Base-by-base conservation (phyloP, 2,113 vertebrate species). In the Anhinga anhinga region DNA sequence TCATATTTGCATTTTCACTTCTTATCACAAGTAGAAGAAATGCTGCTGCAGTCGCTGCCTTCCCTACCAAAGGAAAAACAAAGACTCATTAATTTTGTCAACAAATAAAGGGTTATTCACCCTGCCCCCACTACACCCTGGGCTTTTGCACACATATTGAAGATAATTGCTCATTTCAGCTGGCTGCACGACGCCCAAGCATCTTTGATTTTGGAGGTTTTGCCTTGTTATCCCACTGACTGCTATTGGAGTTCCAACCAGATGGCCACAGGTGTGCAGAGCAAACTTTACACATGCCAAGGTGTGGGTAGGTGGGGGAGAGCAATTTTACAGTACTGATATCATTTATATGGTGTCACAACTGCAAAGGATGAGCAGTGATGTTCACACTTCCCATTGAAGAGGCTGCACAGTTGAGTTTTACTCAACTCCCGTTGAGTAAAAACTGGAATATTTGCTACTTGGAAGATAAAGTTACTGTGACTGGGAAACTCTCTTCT, bases 1-100 rank as follows among this genome's bases (percentile, higher is more conserved):
- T 73, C 79, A 72, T 32, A 58, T 58, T 82, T 59, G 49, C 83
- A 67, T 88, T 95, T 94, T 88, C 65, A 86, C 69, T 82, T 82
- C 80, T 84, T 86, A 88, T 74, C 86, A 63, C 11, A 79, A 83
- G 66, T 0, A 67, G 79, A 49, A 92, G 32, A 81, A 96, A 91
- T 0, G 9, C 65, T 59, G 78, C 78, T 80, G 66, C 52, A 72
- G 65, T 55, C 8, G 1, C 34, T 84, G 62, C 62, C 53, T 87
- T 61, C 38, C 49, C n/a, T 52, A 49, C 26, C 25, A 38, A 89
- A 69, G 52, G 21, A 2, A 65, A 70, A 89, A 63, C 2, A 29
- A 84, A 91, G 83, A 47, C 62, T 87, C 62, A 23, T 86, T 34
- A 81, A 45, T 95, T 70, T 27, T 67, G n/a, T 71, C 84, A 90